Evolutionary conservation across 1,140 invertebrate species (phyloP).

Genomic region (Trypoxylus dichotomus): DNA sequence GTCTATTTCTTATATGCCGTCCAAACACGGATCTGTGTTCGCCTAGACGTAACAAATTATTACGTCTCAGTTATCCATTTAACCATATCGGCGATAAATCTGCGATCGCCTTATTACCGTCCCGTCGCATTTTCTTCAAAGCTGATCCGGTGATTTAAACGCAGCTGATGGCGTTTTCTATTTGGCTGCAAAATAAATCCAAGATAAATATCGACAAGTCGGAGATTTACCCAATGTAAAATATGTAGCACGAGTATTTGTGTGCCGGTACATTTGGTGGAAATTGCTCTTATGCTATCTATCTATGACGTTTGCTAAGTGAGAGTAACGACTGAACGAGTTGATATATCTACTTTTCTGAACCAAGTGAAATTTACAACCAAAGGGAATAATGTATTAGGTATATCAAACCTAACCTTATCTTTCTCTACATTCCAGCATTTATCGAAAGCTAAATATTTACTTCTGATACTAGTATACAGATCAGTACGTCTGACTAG

Average conservation of each 20-base stretch:
- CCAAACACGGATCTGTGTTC: neutral
- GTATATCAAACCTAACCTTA: neutral
- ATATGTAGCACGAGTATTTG: neutral
- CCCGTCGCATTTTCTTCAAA: neutral
- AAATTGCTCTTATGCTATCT: neutral
- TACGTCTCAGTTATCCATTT: neutral
- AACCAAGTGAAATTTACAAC: neutral
- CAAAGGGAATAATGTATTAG: neutral
- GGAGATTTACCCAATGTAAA: constrained; percentile 1
- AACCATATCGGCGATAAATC: constrained; percentile 12
- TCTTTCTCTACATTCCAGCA: neutral
- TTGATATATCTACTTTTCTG: constrained; percentile 1
- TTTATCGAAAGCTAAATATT: neutral
- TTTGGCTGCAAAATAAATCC: constrained; percentile 19
- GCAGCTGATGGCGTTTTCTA: constrained; percentile 10
- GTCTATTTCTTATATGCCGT: neutral
- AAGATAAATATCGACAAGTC: constrained; percentile 11
- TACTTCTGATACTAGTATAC: neutral
- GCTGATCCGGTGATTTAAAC: constrained; percentile 14
- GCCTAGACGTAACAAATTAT: neutral
- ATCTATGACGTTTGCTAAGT: neutral
- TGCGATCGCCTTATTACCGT: constrained; percentile 11
- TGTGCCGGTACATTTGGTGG: neutral
- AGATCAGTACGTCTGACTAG: too few species aligned
- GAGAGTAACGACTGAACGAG: neutral